A percentile compares a stretch with the other conserved stretches of the same genome.
Evolutionary conservation across 2,113 vertebrate genomes (phyloP).

Genomic region (Ciconia stormi): DNA sequence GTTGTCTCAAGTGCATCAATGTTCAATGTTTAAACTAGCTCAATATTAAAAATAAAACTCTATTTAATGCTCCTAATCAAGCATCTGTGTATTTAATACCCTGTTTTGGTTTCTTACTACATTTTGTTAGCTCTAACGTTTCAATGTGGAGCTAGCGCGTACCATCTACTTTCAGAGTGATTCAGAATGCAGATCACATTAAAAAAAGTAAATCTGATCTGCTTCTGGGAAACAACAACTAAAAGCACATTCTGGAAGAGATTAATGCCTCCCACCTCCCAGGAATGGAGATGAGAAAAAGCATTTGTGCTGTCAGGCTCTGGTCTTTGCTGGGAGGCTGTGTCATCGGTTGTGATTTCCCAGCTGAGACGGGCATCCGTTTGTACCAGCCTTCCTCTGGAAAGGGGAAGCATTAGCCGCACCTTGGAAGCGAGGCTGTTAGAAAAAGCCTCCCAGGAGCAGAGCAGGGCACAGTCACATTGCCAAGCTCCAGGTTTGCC

Average conservation of each 20-base stretch:
- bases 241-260: neutral
- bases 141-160: neutral
- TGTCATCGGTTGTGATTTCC: neutral
- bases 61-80: neutral
- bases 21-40: conserved; percentile 23
- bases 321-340: neutral
- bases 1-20: neutral
- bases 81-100: neutral
- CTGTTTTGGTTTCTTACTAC: neutral
- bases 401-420: neutral
- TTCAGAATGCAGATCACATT: neutral
- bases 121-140: neutral
- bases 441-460: neutral
- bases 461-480: neutral
- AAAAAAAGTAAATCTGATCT: neutral
- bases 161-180: neutral
- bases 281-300: neutral
- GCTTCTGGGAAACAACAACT: conserved; percentile 31
- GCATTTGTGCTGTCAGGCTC: neutral
- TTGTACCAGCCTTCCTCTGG: neutral
- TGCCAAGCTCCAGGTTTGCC: neutral
- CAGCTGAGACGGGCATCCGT: neutral
- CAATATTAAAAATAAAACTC: neutral
- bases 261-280: neutral
- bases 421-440: neutral